Base-by-base conservation (phyloP, 1,140 invertebrate genomes). In the Anagrus nilaparvatae region DNA sequence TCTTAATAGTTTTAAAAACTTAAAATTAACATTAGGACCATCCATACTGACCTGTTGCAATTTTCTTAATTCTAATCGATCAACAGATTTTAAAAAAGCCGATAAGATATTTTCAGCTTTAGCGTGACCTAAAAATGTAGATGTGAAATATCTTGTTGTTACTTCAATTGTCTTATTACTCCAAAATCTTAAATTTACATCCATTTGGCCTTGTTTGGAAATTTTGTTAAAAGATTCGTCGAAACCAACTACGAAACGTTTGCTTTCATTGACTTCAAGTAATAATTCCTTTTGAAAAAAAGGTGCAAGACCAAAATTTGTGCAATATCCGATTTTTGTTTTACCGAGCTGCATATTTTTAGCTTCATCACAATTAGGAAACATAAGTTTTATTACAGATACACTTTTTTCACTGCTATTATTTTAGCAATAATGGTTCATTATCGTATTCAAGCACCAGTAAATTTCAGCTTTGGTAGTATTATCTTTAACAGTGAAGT, bases 221-320 rank as follows among this genome's bases (percentile, higher is more conserved):
- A 55, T 27, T 40, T 52, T 53, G 27, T 50, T 56, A 7, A 50
- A 29, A 8, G 28, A 42, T 45, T 54, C 52, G 31, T 52, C 52
- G 38, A 51, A 56, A 3, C 38, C 46, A 25, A 54, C 25, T 7
- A 52, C 48, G n/a, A 49, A 14, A 28, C 43, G 40, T 16, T 44
- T 21, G 34, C 44, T 46, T 12, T 41, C 46, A 12, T 14, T 21
- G 17, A 43, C 23, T 9, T 44, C 9, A 21, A 49, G 30, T 25
- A 44, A 24, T 9, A 53, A 40, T 28, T 47, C 30, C 2, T 27
- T 34, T 34, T 44, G 23, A 40, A 54, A 54, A 41, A 48, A 54
- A 9, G 9, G 31, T 19, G 33, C 44, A 3, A 52, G 19, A 9
- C 50, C 49, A 44, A 45, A 52, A 13, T 31, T 34, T 14, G 52